Base-by-base conservation (phyloP, 2,797 vertebrate species). In the Choloepus didactylus region DNA sequence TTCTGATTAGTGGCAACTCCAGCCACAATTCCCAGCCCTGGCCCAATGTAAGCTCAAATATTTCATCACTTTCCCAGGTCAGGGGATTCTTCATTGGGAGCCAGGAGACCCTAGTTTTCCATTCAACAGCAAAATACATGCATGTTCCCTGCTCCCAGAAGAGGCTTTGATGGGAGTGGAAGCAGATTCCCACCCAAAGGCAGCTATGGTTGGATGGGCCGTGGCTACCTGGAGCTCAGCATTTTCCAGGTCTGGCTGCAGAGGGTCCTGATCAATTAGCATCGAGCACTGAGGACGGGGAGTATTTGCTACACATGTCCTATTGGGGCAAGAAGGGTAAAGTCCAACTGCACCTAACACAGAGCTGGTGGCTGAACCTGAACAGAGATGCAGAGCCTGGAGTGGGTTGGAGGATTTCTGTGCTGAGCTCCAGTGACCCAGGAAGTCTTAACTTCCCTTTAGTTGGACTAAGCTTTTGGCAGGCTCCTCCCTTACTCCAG, bases 261-360 rank as follows among this genome's bases (percentile, higher is more conserved):
- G 77, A 38, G 35, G 1, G 0, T 38, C 1, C 14, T 6, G 23
- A 21, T 31, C 19, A 31, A 27, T 27, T 59, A n/a, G 9, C 0
- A 10, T 16, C 21, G 1, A 56, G 35, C 16, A 19, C 59, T 1
- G 9, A n/a, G 25, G 27, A 6, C 3, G 18, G 12, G 31, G 73
- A 23, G n/a, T 3, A 4, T 16, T 49, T 9, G 14, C 10, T 15
- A 56, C 38, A 35, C 8, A 35, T 27, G 2, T 67, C 54, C 25
- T 3, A 0, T n/a, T 44, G 15, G 31, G 76, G 21, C 27, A 41
- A 54, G 60, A 86, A 86, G 31, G 6, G 9, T 9, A 38, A 69
- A 27, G 38, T 89, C 46, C 41, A 31, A 3, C 12, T 21, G 19
- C 11, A 51, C 67, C 44, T 6, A 41, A 21, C 85, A 75, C 6